A percentile compares a stretch with the other conserved stretches of the same genome.
phyloP scores from a whole-genome alignment of 2,113 vertebrate species.

The Salvator merianae region DNA sequence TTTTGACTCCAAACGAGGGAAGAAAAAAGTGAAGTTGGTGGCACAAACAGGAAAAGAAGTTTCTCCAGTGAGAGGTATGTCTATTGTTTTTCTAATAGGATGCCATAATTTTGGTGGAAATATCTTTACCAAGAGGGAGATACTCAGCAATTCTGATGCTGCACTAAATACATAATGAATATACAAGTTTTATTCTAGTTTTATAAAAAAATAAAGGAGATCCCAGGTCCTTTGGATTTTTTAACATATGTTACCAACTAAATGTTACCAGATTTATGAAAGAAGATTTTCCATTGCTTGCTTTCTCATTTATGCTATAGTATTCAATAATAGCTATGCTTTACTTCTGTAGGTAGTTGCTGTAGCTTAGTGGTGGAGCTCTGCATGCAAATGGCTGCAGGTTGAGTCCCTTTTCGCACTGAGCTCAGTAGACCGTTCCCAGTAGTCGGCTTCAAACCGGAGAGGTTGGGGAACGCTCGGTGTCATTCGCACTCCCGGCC shows the following conservation, averaged over 20 bases:
- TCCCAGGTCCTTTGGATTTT: background rate
- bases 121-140: background rate
- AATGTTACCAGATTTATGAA: too few relatives aligned
- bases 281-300: background rate
- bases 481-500: too few relatives aligned
- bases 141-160: background rate
- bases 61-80: constrained; percentile 82
- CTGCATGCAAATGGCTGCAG: too few relatives aligned
- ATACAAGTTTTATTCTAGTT: background rate
- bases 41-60: constrained; percentile 72
- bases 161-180: background rate
- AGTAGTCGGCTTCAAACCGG: too few relatives aligned
- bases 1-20: constrained; percentile 93
- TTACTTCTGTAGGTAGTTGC: background rate
- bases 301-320: background rate
- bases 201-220: background rate
- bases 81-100: background rate
- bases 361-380: too few relatives aligned
- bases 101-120: background rate
- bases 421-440: too few relatives aligned
- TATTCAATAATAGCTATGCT: background rate
- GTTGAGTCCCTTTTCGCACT: too few relatives aligned
- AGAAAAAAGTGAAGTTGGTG: constrained; percentile 87
- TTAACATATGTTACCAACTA: background rate
- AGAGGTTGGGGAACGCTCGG: too few relatives aligned